Evolutionary conservation across 2,888 invertebrate genomes (phyloP).

Genomic region (Nymphalis c-album): DNA sequence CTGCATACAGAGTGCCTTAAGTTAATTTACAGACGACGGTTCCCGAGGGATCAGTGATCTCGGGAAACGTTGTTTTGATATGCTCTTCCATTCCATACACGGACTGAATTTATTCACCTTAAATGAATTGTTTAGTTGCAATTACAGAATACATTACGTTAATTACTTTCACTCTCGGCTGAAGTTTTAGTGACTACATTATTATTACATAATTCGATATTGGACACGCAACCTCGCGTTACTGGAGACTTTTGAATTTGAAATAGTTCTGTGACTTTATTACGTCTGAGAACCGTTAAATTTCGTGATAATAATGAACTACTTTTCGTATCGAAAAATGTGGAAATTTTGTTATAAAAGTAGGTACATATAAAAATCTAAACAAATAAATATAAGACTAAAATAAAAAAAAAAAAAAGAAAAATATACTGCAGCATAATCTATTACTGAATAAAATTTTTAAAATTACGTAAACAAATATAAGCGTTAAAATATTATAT

Average conservation of each 20-base stretch:
- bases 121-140: conserved; percentile 35
- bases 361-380: too few species aligned
- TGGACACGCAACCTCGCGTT: background rate
- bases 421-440: too few species aligned
- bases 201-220: background rate
- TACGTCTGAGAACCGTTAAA: too few species aligned
- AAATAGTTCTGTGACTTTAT: background rate
- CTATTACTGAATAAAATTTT: too few species aligned
- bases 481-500: too few species aligned
- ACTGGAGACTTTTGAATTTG: background rate
- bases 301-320: too few species aligned
- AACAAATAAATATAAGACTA: too few species aligned
- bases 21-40: conserved; percentile 72
- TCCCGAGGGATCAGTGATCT: conserved; percentile 61
- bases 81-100: conserved; percentile 54
- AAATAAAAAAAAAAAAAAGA: too few species aligned
- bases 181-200: background rate
- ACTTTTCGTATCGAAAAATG: too few species aligned
- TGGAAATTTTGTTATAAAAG: too few species aligned
- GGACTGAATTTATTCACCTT: conserved; percentile 55
- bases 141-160: conserved; percentile 19
- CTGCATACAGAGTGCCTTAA: conserved; percentile 78
- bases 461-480: too few species aligned
- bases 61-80: conserved; percentile 63
- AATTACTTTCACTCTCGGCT: conserved; percentile 18